Conservation (phyloP, 2,113 vertebrate species). For the Leiothrix lutea region DNA sequence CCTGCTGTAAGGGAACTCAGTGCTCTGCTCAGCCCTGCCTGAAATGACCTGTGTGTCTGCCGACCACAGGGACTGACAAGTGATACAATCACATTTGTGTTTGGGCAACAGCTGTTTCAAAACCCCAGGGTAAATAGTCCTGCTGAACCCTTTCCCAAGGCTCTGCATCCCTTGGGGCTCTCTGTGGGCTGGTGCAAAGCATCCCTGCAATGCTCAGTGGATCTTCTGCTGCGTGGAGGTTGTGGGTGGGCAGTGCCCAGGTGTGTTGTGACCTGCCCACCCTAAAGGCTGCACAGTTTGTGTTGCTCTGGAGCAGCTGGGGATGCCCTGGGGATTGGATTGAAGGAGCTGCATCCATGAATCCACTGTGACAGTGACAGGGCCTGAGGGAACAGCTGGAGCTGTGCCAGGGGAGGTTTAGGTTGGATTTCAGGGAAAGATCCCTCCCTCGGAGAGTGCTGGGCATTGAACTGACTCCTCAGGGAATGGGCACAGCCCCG, state of each 20-base stretch:
- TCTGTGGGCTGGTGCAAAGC: not conserved
- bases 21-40: not conserved
- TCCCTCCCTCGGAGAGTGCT: too few species aligned
- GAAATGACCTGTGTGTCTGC: not conserved
- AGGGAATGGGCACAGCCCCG: accelerated
- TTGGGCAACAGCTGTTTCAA: not conserved
- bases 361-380: not conserved
- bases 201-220: accelerated
- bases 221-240: accelerated
- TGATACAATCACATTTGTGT: not conserved
- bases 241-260: not conserved
- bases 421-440: not conserved
- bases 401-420: not conserved
- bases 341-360: not conserved
- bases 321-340: not conserved
- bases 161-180: not conserved
- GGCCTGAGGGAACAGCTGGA: accelerated
- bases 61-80: not conserved
- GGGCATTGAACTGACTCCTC: not conserved
- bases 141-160: not conserved
- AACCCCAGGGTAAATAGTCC: accelerated
- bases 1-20: not conserved
- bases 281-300: not conserved
- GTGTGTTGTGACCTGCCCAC: not conserved
- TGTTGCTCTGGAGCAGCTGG: not conserved